Base-by-base conservation (phyloP, 2,113 vertebrate species). In the Pao palembangensis region DNA sequence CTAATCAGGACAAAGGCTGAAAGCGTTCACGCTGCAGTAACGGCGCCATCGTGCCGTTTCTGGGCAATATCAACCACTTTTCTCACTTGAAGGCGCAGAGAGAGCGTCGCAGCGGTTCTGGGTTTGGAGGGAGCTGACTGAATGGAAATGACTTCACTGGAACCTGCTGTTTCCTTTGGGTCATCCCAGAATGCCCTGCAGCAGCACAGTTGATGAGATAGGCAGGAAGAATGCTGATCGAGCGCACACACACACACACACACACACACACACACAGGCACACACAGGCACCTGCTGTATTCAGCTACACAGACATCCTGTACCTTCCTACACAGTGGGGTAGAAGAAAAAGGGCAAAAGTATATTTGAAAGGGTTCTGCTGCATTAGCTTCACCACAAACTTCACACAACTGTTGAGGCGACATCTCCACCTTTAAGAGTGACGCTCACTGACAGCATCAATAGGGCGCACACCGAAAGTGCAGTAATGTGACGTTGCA, bases 221-320 rank as follows among this genome's bases (percentile, higher is more conserved):
- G 34, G 84, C 80, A 81, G 76, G 68, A 79, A 75, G 75, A 80
- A 42, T 82, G 85, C 85, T 87, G 85, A 85, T 81, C 80, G 75
- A 80, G 78, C 85, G 80, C 64, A 80, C 69, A 62, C 77, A 71
- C 6, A 73, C 25, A 38, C 19, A 50, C 48, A 54, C n/a, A 56
- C 15, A 28, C 55, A 50, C 44, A 44, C 23, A 61, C 52, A 51
- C 19, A 47, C 55, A 61, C 17, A 59, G 31, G 44, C 13, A 60
- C 34, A 58, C 6, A 73, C 25, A 38, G 6, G 21, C 48, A 54
- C n/a, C 25, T 51, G 28, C 52, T 44, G 58, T 42, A 74, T n/a
- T 47, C 44, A 17, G 44, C n/a, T 47, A 47, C 44, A 17, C 43
- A 14, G 13, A 15, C 44, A 47, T 5, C 11, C 17, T n/a, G 44